These are phyloP conservation scores for Epistrophe eligans DNA, from an alignment of 2,888 invertebrate genomes.

Conservation along the genomic window DNA sequence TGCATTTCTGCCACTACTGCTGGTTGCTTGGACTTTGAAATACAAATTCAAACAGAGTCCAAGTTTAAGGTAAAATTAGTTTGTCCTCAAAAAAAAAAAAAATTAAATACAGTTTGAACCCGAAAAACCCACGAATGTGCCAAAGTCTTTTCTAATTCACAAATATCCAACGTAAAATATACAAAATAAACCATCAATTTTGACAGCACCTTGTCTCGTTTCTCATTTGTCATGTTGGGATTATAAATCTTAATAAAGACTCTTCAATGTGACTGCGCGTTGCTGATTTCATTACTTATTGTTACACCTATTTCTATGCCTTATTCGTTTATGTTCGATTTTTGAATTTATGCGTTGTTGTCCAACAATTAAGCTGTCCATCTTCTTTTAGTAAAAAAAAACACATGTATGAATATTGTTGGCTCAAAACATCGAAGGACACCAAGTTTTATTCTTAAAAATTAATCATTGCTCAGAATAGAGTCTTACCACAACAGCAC, in stretches of 20 bases:
- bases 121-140: constrained; percentile 1
- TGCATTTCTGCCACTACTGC: too few relatives aligned
- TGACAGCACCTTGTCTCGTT: constrained; percentile 16
- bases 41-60: constrained; percentile 1
- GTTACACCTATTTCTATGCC: constrained; percentile 22
- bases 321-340: constrained; percentile 7
- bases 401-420: neutral
- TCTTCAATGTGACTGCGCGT: constrained; percentile 26
- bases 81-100: constrained; percentile 7
- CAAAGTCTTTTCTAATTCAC: constrained; percentile 4
- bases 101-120: constrained; percentile 21
- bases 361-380: constrained; percentile 64
- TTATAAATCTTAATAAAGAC: constrained; percentile 34
- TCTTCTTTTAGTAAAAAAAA: constrained; percentile 9
- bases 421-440: constrained; percentile 51
- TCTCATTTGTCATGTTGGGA: constrained; percentile 29
- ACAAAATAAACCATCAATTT: constrained; percentile 40
- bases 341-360: constrained; percentile 42
- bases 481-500: constrained; percentile 30
- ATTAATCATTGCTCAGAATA: constrained; percentile 61
- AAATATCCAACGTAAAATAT: constrained; percentile 22
- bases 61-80: constrained; percentile 27
- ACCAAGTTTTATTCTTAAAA: constrained; percentile 37
- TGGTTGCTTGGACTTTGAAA: neutral
- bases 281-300: constrained; percentile 58